Conservation (phyloP, 2,888 invertebrate genomes). For the Tupiocoris notatus region DNA sequence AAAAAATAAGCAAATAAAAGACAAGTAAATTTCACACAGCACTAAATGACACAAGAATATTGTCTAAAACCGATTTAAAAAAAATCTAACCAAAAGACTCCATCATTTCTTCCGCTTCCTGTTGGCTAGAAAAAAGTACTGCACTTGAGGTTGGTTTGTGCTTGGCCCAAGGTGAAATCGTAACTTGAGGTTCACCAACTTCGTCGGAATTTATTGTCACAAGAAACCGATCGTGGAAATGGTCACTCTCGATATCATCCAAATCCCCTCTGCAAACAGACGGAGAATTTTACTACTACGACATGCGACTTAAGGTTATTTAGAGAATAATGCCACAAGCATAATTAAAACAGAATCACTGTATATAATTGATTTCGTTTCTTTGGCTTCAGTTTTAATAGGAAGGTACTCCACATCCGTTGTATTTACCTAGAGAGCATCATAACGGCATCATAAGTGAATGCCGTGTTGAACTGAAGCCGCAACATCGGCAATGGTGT, state of each 20-base stretch:
- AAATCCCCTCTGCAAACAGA: constrained; percentile 66
- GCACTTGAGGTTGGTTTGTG: constrained; percentile 60
- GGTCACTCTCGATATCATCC: constrained; percentile 70
- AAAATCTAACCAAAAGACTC: constrained; percentile 80
- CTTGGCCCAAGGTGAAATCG: constrained; percentile 65
- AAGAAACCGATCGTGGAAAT: constrained; percentile 60
- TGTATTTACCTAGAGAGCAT: constrained; percentile 43
- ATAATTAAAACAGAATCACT: too few relatives aligned
- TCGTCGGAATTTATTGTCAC: constrained; percentile 58
- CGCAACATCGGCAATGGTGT: constrained; percentile 84
- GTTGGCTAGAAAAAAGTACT: constrained; percentile 70
- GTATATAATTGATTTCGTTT: not conserved
- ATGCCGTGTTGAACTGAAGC: constrained; percentile 87
- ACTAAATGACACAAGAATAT: too few relatives aligned
- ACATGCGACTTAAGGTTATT: too few relatives aligned
- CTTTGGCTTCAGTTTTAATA: too few relatives aligned
- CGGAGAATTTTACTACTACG: too few relatives aligned
- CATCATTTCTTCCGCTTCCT: constrained; percentile 79
- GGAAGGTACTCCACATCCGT: too few relatives aligned
- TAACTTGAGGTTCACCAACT: constrained; percentile 37
- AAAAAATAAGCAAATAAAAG: too few relatives aligned
- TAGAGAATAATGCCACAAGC: too few relatives aligned
- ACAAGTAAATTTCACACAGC: too few relatives aligned
- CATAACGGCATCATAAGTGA: constrained; percentile 67
- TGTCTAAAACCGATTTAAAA: too few relatives aligned